Conservation (phyloP, 1,140 invertebrate genomes). For the Adelges cooleyi region DNA sequence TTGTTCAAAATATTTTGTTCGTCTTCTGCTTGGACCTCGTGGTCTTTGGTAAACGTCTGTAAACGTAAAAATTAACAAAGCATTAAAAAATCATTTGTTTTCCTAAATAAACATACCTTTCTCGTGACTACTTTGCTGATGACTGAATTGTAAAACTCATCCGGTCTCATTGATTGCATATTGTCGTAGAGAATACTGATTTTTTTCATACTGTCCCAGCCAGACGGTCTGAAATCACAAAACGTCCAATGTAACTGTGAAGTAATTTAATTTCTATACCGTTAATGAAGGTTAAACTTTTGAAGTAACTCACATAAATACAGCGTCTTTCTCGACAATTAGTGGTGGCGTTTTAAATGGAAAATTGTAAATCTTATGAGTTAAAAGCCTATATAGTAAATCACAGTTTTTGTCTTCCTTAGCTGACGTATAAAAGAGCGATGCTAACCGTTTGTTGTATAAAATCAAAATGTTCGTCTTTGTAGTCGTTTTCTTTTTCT, state of each 20-base stretch:
- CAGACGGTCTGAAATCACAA: constrained; percentile 65
- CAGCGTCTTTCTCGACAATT: constrained; percentile 97
- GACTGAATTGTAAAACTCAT: constrained; percentile 85
- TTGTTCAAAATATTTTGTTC: constrained; percentile 82
- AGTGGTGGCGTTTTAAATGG: constrained; percentile 89
- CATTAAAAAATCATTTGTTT: constrained; percentile 26
- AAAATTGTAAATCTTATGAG: constrained; percentile 92
- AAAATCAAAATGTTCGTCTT: constrained; percentile 97
- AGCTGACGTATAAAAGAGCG: constrained; percentile 93
- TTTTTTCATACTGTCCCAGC: constrained; percentile 99
- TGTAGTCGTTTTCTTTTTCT: constrained; percentile 88
- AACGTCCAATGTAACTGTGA: too few species aligned
- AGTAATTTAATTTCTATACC: too few species aligned
- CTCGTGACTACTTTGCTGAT: constrained; percentile 67
- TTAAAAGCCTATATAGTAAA: constrained; percentile 94
- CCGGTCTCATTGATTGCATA: constrained; percentile 83
- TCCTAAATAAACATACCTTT: constrained; percentile 48
- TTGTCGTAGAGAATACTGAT: constrained; percentile 96
- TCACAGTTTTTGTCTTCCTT: constrained; percentile 99
- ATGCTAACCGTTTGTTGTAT: constrained; percentile 96
- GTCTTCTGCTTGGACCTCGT: constrained; percentile 83
- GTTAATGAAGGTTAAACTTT: too few species aligned
- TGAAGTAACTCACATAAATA: constrained; percentile 61
- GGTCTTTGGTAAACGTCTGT: constrained; percentile 72
- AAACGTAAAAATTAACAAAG: constrained; percentile 33